Percentiles rank a stretch among this genome's conserved stretches.
Conservation (phyloP, 2,888 invertebrate species). For the Dione vanillae region DNA sequence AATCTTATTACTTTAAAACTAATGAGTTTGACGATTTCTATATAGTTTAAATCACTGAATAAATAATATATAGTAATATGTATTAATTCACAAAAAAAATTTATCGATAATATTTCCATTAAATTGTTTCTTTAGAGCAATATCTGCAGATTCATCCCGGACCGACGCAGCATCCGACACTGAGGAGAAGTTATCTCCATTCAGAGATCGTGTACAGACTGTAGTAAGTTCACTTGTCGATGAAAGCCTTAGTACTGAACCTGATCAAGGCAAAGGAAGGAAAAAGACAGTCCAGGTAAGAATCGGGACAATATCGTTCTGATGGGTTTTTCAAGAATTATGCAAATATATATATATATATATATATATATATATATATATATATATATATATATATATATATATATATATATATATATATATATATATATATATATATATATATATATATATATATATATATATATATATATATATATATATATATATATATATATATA, state of each 20-base stretch:
- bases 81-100: no score
- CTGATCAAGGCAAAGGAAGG: slow-evolving; percentile 87
- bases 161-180: slow-evolving; percentile 83
- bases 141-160: slow-evolving; percentile 78
- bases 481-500: no score
- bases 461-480: no score
- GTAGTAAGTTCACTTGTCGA: slow-evolving; percentile 85
- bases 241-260: slow-evolving; percentile 87
- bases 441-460: no score
- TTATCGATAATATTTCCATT: neutral
- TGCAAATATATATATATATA: neutral
- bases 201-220: slow-evolving; percentile 84
- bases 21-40: no score
- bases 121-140: slow-evolving; percentile 54
- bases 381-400: no score
- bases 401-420: no score
- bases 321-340: no score
- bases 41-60: no score
- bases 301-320: neutral
- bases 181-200: slow-evolving; percentile 85
- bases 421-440: no score
- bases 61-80: no score
- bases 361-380: neutral
- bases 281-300: slow-evolving; percentile 89
- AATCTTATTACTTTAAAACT: no score